These are phyloP conservation scores for Emydocephalus ijimae DNA, from an alignment of 2,113 vertebrate species.

Conservation along the genomic window DNA sequence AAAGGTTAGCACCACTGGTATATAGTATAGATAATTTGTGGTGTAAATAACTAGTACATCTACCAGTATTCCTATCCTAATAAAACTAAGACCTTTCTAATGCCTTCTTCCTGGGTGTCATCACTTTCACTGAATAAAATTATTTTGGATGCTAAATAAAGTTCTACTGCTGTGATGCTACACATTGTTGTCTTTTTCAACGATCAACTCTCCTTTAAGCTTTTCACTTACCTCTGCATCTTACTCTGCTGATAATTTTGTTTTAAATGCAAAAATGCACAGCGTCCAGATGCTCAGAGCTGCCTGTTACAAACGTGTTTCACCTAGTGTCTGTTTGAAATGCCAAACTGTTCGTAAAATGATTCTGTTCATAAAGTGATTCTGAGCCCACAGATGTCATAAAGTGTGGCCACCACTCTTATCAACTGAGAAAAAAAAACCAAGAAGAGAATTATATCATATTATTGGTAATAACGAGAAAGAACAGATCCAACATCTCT, in stretches of 20 bases:
- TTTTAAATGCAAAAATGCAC: not conserved
- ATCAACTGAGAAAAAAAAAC: not conserved
- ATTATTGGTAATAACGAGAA: not conserved
- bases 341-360: not conserved
- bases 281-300: not conserved
- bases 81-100: conserved; percentile 49
- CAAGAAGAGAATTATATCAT: not conserved
- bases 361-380: not conserved
- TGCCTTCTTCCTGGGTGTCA: conserved; percentile 48
- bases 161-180: not conserved
- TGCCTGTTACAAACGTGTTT: not conserved
- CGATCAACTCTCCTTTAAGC: not conserved
- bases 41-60: conserved; percentile 48
- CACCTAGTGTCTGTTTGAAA: not conserved
- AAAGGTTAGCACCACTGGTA: not conserved
- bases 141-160: not conserved
- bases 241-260: not conserved
- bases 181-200: not conserved
- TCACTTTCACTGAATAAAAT: not conserved
- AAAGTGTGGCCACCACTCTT: not conserved
- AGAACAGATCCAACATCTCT: not conserved
- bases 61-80: conserved; percentile 45
- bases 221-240: not conserved
- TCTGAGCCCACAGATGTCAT: not conserved
- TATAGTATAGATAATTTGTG: not conserved